A percentile compares a stretch with the other conserved stretches of the same genome.
These are phyloP conservation scores for Gambusia holbrooki DNA, from an alignment of 2,113 vertebrate species.

Conservation along the genomic window DNA sequence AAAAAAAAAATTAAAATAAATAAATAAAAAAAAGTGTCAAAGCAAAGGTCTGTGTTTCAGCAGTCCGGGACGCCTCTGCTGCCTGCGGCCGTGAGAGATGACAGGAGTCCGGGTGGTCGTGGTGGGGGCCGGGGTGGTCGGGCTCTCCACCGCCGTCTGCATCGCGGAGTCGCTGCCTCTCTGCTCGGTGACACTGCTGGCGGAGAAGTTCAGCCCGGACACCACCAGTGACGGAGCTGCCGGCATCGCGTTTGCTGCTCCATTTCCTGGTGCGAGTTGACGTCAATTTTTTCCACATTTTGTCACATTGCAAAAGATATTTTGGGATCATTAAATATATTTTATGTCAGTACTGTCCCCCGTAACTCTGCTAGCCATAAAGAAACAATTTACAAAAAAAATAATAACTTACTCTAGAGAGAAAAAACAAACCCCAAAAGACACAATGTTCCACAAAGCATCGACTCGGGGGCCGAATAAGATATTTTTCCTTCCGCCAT, in stretches of 20 bases:
- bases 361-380: too few species aligned
- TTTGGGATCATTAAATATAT: background rate
- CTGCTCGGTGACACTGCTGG: conserved; percentile 82
- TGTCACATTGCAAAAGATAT: background rate
- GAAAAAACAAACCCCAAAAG: too few species aligned
- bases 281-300: background rate
- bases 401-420: too few species aligned
- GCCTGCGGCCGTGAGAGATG: conserved; percentile 44
- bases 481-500: background rate
- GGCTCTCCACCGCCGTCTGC: conserved; percentile 89
- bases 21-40: too few species aligned
- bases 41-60: background rate
- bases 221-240: conserved; percentile 92
- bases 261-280: conserved; percentile 80
- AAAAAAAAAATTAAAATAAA: background rate
- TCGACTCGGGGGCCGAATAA: background rate
- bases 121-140: conserved; percentile 88
- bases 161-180: conserved; percentile 76
- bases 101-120: conserved; percentile 73
- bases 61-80: background rate
- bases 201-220: conserved; percentile 87
- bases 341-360: background rate
- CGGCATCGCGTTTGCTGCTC: conserved; percentile 84
- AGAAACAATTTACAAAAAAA: too few species aligned
- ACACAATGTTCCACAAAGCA: background rate